Evolutionary conservation across 92 coral and sea anemone genomes (phyloP).

Genomic region (Heteractis magnifica): DNA sequence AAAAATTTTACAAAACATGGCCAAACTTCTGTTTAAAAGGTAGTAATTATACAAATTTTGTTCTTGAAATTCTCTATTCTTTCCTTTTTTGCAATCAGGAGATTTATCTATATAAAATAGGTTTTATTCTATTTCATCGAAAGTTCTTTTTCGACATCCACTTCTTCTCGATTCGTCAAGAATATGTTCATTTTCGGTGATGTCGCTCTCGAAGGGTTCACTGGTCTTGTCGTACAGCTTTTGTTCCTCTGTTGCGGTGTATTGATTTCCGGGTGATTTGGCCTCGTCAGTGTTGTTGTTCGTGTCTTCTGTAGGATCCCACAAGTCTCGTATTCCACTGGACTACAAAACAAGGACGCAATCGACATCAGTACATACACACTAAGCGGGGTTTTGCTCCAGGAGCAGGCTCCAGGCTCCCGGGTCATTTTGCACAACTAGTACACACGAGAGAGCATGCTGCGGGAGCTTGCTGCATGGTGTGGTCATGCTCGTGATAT

Average conservation of each 20-base stretch:
- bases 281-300: conserved; percentile 22
- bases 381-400: neutral
- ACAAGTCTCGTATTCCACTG: conserved; percentile 53
- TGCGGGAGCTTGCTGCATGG: neutral
- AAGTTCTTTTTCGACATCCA: conserved; percentile 46
- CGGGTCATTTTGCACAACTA: neutral
- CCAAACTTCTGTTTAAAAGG: too few relatives aligned
- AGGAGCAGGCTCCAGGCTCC: neutral
- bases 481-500: too few relatives aligned
- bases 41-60: too few relatives aligned
- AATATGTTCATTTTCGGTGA: neutral
- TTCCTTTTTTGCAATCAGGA: too few relatives aligned
- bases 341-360: conserved; percentile 20
- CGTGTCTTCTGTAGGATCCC: conserved; percentile 28
- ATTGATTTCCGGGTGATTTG: conserved; percentile 2
- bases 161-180: neutral
- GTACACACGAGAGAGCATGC: neutral
- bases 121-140: conserved; percentile 28
- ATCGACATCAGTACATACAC: neutral
- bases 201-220: neutral
- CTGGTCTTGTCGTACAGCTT: neutral
- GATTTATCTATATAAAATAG: too few relatives aligned
- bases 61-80: too few relatives aligned
- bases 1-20: too few relatives aligned
- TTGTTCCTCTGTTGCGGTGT: neutral